These are phyloP conservation scores for Melikaiella ostensackeni DNA, from an alignment of 2,888 invertebrate genomes.

Conservation along the genomic window DNA sequence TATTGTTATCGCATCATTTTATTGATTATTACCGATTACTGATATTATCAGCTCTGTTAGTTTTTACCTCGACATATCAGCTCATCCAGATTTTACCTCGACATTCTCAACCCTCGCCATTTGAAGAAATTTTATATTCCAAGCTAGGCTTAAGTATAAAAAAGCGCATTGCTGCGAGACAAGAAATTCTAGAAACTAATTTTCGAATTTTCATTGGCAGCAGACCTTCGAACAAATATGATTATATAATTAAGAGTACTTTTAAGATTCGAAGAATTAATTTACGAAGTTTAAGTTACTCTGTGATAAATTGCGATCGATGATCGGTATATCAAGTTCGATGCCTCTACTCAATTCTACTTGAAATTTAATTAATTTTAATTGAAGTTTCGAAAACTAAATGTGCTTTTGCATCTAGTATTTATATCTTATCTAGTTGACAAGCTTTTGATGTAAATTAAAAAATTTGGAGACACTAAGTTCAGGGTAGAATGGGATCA, in stretches of 20 bases:
- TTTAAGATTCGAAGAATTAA: slow-evolving; percentile 29
- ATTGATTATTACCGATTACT: slow-evolving; percentile 59
- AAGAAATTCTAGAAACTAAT: background rate
- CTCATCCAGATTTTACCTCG: slow-evolving; percentile 16
- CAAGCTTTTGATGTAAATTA: slow-evolving; percentile 14
- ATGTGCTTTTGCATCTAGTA: slow-evolving; percentile 26
- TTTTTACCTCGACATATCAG: slow-evolving; percentile 35
- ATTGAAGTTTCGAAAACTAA: background rate
- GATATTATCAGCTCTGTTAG: slow-evolving; percentile 43
- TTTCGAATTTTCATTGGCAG: slow-evolving; percentile 1
- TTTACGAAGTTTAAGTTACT: slow-evolving; percentile 31
- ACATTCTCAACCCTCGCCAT: slow-evolving; percentile 28
- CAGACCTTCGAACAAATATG: slow-evolving; percentile 30
- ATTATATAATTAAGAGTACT: slow-evolving; percentile 21
- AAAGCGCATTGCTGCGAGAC: background rate
- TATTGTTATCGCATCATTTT: slow-evolving; percentile 60
- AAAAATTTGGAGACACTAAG: background rate
- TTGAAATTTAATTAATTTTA: background rate
- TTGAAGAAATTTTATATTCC: slow-evolving; percentile 27
- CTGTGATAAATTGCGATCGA: slow-evolving; percentile 37
- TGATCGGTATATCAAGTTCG: slow-evolving; percentile 5
- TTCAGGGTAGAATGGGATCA: slow-evolving; percentile 18
- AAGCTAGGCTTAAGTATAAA: slow-evolving; percentile 18
- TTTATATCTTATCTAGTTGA: background rate
- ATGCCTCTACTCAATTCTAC: background rate